Evolutionary conservation across 2,888 invertebrate species (phyloP), one percentile per base, ranked within the genome.

Genomic region (Lochmaea crataegi): DNA sequence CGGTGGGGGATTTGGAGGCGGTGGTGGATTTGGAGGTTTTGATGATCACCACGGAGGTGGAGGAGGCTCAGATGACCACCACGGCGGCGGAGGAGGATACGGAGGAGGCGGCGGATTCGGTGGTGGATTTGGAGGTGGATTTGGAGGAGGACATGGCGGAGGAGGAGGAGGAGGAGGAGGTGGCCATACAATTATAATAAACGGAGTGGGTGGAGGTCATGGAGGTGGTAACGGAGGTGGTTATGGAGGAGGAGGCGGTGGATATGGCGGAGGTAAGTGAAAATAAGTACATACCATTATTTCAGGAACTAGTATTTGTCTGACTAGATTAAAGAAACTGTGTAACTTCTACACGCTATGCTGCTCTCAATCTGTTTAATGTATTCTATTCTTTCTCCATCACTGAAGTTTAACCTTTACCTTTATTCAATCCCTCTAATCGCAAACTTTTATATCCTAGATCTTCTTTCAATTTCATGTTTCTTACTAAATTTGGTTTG

Each of bases 141-240:
- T 14, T 12, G 64, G 64, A 16, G 38, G 64, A 16, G 48, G 48
- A 11, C 9, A n/a, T 22, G 53, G 65, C 11, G n/a, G n/a, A n/a
- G n/a, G 22, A 22, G 22, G 22, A 22, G 42, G 65, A 18, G 18
- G 56, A 10, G 57, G 57, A n/a, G 65, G 65, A 14, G 48, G 48
- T 26, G 64, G 64, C 2, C 65, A 70, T 6, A 58, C 58, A 6
- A 58, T 58, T 58, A 58, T 58, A 6, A 32, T 58, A 26, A 58
- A 32, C 14, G 58, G 32, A 32, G 68, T 61, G 5, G 68, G 68
- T 1, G 68, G 68, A 2, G 68, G 68, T 38, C 38, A 57, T n/a
- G 66, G 66, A 14, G 66, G 66, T n/a, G 66, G 66, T 14, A 41
- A 51, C 12, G 45, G 48, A 3, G 48, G 53, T 18, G 53, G 18